A percentile compares a stretch with the other conserved stretches of the same genome.
These are phyloP conservation scores for Drosophila albomicans DNA, from an alignment of 1,140 invertebrate species.

Conservation along the genomic window DNA sequence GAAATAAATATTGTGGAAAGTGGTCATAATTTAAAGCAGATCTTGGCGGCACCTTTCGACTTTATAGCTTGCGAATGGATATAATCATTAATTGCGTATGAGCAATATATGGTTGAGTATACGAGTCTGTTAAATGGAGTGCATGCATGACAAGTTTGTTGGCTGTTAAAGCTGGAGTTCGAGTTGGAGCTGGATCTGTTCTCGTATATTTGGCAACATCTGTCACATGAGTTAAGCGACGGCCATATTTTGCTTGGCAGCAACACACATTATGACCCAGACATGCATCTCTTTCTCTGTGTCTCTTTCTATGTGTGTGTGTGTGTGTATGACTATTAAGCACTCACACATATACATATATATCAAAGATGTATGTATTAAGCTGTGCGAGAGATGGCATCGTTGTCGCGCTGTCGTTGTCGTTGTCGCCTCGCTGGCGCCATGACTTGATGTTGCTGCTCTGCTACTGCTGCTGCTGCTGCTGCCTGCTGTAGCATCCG, in stretches of 20 bases:
- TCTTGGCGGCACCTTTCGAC: background rate
- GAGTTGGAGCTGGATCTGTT: background rate
- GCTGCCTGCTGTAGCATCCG: background rate
- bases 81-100: constrained; percentile 15
- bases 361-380: constrained; percentile 13
- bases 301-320: background rate
- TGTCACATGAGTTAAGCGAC: constrained; percentile 27
- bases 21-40: background rate
- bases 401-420: constrained; percentile 54
- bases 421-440: constrained; percentile 66
- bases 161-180: background rate
- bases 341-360: constrained; percentile 1
- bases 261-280: constrained; percentile 33
- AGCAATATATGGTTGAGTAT: background rate
- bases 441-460: constrained; percentile 40
- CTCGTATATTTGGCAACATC: constrained; percentile 21
- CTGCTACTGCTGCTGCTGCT: no score
- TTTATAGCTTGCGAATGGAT: background rate
- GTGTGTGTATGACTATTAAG: constrained; percentile 13
- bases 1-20: background rate
- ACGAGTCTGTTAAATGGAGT: background rate
- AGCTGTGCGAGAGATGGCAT: constrained; percentile 52
- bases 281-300: constrained; percentile 28
- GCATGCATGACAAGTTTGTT: constrained; percentile 1
- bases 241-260: constrained; percentile 30